These are phyloP conservation scores for Caenorhabditis sp. DNA, from an alignment of 2,888 invertebrate genomes.

Conservation along the genomic window DNA sequence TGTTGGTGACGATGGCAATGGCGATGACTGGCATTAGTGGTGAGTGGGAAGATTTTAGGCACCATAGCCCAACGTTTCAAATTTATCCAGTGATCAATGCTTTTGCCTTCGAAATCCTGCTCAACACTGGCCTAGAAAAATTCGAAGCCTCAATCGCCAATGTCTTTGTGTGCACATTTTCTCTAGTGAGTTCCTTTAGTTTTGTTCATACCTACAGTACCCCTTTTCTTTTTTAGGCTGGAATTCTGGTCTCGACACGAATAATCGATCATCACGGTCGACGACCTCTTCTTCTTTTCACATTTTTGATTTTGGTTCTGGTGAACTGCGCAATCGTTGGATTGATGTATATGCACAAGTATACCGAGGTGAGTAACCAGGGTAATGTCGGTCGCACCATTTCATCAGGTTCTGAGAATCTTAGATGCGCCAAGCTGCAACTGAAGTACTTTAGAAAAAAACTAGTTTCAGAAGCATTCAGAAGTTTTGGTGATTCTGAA, in stretches of 20 bases:
- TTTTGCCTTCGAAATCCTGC: constrained; percentile 30
- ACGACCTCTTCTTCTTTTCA: constrained; percentile 18
- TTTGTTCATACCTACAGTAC: no score
- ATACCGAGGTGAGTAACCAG: constrained; percentile 11
- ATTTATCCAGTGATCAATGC: constrained; percentile 29
- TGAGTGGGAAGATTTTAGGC: no score
- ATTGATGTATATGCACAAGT: constrained; percentile 12
- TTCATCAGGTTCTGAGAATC: no score
- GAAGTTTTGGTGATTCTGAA: no score
- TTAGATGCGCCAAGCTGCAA: no score
- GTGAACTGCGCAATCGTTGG: constrained; percentile 14
- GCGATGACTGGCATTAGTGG: constrained; percentile 28
- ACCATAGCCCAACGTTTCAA: no score
- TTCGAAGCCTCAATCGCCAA: constrained; percentile 22
- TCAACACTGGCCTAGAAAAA: constrained; percentile 19
- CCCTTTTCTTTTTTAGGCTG: background rate
- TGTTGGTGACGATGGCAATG: constrained; percentile 24
- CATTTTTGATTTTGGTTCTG: constrained; percentile 15
- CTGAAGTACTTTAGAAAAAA: no score
- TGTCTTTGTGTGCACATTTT: constrained; percentile 24
- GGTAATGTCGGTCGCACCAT: no score
- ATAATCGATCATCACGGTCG: constrained; percentile 32
- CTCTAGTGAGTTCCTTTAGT: constrained; percentile 8
- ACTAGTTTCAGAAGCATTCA: no score
- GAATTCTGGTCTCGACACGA: constrained; percentile 22